These are phyloP conservation scores for Ostrea edulis DNA, from an alignment of 1,140 invertebrate species.

Conservation along the genomic window DNA sequence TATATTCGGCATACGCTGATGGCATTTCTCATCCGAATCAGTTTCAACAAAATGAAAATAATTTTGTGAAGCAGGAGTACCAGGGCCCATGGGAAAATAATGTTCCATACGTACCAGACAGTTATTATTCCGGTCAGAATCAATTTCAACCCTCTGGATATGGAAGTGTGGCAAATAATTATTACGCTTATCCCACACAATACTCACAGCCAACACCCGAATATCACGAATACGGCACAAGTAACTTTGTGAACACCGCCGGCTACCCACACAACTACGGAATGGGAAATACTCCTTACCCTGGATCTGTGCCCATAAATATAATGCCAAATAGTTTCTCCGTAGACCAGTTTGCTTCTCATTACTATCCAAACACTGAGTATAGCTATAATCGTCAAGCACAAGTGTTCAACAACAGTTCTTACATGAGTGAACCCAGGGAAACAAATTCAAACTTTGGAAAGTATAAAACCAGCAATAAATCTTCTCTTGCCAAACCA, in stretches of 20 bases:
- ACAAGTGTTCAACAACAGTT: conserved; percentile 5
- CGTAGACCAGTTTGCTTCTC: background rate
- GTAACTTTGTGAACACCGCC: background rate
- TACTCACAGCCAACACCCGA: background rate
- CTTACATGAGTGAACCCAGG: background rate
- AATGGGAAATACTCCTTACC: background rate
- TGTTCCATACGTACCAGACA: background rate
- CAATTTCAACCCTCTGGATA: background rate
- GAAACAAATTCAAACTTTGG: background rate
- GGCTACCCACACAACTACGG: background rate
- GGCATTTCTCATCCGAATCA: background rate
- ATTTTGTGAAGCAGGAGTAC: conserved; percentile 11
- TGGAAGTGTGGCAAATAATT: conserved; percentile 16
- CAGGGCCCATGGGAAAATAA: conserved; percentile 10
- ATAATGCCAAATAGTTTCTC: background rate
- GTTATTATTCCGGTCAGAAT: background rate
- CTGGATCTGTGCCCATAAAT: conserved; percentile 1
- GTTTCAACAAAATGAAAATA: conserved; percentile 11
- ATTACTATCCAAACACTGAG: background rate
- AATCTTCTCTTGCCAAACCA: conserved; percentile 26
- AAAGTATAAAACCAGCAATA: conserved; percentile 33
- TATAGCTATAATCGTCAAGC: background rate
- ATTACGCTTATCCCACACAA: background rate
- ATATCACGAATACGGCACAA: background rate
- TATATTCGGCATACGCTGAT: conserved; percentile 2